Evolutionary conservation across 2,113 vertebrate species (phyloP).

Genomic region (Archilochus colubris): DNA sequence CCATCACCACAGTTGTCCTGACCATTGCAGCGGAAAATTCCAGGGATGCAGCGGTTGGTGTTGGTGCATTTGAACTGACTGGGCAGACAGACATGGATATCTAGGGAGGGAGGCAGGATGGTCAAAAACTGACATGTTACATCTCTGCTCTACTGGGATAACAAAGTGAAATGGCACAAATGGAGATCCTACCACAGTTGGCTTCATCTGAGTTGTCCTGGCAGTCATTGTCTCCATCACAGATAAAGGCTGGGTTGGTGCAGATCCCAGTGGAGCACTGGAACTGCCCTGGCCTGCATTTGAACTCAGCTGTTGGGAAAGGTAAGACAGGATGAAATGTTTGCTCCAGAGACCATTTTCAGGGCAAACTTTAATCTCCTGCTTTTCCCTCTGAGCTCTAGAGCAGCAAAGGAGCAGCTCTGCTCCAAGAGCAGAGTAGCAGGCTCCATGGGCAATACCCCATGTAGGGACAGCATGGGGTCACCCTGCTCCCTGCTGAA

Average conservation of each 20-base stretch:
- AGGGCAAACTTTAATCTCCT: not conserved
- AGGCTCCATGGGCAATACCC: not conserved
- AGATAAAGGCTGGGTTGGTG: constrained; percentile 98
- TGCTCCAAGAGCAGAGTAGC: not conserved
- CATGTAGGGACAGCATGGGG: not conserved
- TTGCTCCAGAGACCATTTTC: not conserved
- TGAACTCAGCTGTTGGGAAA: constrained; percentile 86
- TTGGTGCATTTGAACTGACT: constrained; percentile 98
- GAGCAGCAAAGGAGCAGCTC: not conserved
- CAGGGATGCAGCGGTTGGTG: constrained; percentile 95
- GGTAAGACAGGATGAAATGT: not conserved
- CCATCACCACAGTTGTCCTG: constrained; percentile 96
- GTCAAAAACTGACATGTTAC: not conserved
- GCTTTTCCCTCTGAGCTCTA: rapidly evolving
- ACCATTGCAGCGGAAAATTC: constrained; percentile 96
- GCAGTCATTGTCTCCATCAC: constrained; percentile 97
- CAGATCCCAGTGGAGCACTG: constrained; percentile 97
- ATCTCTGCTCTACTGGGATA: rapidly evolving
- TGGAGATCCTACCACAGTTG: constrained; percentile 86
- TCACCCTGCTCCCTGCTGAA: rapidly evolving
- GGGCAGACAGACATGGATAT: constrained; percentile 95
- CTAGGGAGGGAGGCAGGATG: constrained; percentile 58
- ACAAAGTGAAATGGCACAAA: no score
- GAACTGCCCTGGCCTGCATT: constrained; percentile 95
- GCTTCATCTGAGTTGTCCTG: constrained; percentile 96